Conservation (phyloP, 2,113 vertebrate species). For the Cnemophilus loriae region DNA sequence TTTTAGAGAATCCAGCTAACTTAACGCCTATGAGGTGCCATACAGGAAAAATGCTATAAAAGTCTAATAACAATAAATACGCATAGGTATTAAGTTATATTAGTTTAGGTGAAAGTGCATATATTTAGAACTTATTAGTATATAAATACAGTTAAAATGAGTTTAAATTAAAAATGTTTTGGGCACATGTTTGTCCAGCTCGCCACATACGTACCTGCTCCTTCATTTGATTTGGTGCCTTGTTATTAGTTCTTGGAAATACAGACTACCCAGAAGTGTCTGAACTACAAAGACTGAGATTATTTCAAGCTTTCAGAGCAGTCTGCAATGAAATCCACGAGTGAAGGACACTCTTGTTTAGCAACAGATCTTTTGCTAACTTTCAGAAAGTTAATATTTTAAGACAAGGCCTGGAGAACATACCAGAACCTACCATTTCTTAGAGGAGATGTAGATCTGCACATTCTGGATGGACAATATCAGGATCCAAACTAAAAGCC, state of each 20-base stretch:
- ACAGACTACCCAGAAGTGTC: background rate
- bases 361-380: background rate
- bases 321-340: background rate
- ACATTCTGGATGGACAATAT: background rate
- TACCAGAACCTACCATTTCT: background rate
- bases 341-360: background rate
- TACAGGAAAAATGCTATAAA: constrained; percentile 64
- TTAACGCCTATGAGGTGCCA: constrained; percentile 45
- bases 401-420: background rate
- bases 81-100: constrained; percentile 37
- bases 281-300: background rate
- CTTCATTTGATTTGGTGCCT: background rate
- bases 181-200: background rate
- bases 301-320: background rate
- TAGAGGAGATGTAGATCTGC: background rate
- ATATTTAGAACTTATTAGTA: constrained; percentile 31
- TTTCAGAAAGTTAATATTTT: background rate
- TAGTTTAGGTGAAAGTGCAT: constrained; percentile 36
- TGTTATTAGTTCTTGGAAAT: background rate
- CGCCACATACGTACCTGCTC: background rate
- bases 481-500: background rate
- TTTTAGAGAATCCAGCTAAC: constrained; percentile 28
- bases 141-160: background rate
- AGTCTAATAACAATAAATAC: constrained; percentile 64
- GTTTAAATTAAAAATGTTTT: constrained; percentile 25